A percentile compares a stretch with the other conserved stretches of the same genome.
These are phyloP conservation scores for Corvus cornix DNA, from an alignment of 2,113 vertebrate genomes.

Conservation along the genomic window DNA sequence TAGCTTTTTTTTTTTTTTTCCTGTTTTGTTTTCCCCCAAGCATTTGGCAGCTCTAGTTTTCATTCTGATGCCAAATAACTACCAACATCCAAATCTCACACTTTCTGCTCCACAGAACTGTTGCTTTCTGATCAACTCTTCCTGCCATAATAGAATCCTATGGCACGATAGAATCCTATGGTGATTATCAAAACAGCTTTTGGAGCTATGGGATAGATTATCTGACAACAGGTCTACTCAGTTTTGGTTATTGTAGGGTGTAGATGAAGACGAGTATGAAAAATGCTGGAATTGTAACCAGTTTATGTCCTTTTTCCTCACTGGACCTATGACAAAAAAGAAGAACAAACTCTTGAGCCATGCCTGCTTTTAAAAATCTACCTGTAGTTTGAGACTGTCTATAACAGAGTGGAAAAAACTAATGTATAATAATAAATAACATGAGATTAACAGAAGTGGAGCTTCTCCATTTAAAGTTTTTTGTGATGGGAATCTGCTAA, in stretches of 20 bases:
- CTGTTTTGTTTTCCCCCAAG: not conserved
- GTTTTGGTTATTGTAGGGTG: not conserved
- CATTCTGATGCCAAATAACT: not conserved
- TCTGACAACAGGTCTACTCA: not conserved
- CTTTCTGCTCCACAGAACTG: not conserved
- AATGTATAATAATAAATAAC: not conserved
- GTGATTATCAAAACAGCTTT: not conserved
- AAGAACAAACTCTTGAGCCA: not conserved
- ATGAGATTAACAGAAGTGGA: not conserved
- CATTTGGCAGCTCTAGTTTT: not conserved
- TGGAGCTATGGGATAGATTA: not conserved
- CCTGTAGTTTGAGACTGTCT: not conserved
- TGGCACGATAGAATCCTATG: rapidly evolving
- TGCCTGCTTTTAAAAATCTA: not conserved
- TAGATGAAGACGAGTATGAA: not conserved
- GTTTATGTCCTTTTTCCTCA: not conserved
- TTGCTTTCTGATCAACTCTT: not conserved
- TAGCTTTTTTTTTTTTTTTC: too few species aligned
- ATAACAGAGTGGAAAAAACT: not conserved
- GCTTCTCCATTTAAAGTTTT: not conserved
- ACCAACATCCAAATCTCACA: not conserved
- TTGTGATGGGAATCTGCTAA: not conserved
- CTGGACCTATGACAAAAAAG: not conserved
- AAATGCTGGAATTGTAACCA: not conserved
- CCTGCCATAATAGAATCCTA: not conserved